phyloP scores from a whole-genome alignment of 2,797 vertebrate genomes.

The Chaetophractus vellerosus region DNA sequence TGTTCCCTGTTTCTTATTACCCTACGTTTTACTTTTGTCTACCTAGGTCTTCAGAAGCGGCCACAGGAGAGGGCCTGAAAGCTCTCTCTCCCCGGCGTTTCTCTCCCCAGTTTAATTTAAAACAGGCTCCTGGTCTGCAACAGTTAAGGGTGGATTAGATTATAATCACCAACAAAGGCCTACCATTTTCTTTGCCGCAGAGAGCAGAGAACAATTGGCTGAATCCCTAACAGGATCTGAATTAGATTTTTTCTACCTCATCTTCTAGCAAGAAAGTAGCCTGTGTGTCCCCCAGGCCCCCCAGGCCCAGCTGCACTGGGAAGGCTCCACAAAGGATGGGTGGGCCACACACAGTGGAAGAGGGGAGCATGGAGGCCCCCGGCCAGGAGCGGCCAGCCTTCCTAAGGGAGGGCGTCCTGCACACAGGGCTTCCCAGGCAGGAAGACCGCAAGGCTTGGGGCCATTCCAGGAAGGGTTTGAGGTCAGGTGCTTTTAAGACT shows the following conservation, averaged over 20 bases:
- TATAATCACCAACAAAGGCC: neutral
- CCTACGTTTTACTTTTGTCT: neutral
- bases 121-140: neutral
- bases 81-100: neutral
- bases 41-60: neutral
- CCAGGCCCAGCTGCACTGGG: fast-evolving
- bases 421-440: neutral
- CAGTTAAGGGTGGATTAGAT: neutral
- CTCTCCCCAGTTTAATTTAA: neutral
- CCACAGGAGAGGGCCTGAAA: neutral
- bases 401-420: neutral
- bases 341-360: neutral
- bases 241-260: neutral
- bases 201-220: neutral
- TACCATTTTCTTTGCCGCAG: neutral
- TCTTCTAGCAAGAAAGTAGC: neutral
- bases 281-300: neutral
- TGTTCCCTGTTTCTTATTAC: neutral
- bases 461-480: neutral
- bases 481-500: neutral
- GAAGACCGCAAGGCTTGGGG: neutral
- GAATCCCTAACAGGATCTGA: neutral
- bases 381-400: neutral
- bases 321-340: neutral
- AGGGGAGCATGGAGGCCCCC: neutral